Base-by-base conservation (phyloP, 2,113 vertebrate species). In the Heterocephalus glaber region DNA sequence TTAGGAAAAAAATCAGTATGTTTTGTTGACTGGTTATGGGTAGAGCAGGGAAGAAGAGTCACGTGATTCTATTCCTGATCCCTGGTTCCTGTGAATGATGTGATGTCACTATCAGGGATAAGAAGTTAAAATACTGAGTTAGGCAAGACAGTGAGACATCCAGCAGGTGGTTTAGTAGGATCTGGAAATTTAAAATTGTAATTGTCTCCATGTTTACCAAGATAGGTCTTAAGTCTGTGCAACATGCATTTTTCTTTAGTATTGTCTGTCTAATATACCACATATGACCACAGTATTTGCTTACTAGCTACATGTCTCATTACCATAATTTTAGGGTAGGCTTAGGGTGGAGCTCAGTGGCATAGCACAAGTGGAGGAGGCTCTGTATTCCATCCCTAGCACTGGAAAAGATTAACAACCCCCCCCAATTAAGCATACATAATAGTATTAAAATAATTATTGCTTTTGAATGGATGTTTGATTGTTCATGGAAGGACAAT, bases 241-340 rank as follows among this genome's bases (percentile, higher is more conserved):
- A 92, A 60, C 7, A 13, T 6, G 26, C 44, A 16, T 28, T 89
- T 93, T 86, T 66, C 77, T 10, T 66, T 17, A 61, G 61, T 63
- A 89, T 76, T 8, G 28, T n/a, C 86, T 83, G 35, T 80, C 28
- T 60, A 70, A 74, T 63, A 90, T 13, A 76, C 70, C 26, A 26
- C 28, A 58, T 28, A 52, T 19, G 3, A 56, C 7, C 12, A 66
- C 72, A 30, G 41, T 76, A 30, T 79, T 70, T 44, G 49, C 7
- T 79, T 58, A 68, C 44, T 77, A 82, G 44, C 5, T 56, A 81
- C 96, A 95, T 92, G 56, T 95, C 56, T 96, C 13, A 47, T 28
- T 86, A 35, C 52, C 93, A 30, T 74, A 82, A 56, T 16, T 76
- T 79, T 49, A 52, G 30, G 60, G 54, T 56, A 3, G 11, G 66